Evolutionary conservation across 2,113 vertebrate genomes (phyloP).

Genomic region (Pedetes capensis): DNA sequence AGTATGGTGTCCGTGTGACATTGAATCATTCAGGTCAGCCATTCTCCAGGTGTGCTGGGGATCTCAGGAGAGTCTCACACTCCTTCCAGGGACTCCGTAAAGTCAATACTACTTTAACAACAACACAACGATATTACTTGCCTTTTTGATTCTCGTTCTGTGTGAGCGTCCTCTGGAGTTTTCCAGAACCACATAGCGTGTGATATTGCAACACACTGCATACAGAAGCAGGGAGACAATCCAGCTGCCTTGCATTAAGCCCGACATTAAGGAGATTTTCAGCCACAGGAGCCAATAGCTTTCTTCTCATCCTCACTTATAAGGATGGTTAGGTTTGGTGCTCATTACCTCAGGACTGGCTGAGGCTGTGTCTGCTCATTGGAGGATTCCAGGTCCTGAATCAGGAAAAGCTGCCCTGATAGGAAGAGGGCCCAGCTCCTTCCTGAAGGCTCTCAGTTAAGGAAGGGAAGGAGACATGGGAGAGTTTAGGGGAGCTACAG

Average conservation of each 20-base stretch:
- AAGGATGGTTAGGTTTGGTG: background rate
- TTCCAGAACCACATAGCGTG: background rate
- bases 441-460: background rate
- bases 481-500: background rate
- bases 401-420: background rate
- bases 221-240: background rate
- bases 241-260: background rate
- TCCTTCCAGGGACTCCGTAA: background rate
- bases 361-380: background rate
- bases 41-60: background rate
- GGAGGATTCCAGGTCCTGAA: background rate
- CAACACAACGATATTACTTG: background rate
- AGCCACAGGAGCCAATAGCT: background rate
- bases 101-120: background rate
- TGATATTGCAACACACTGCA: background rate
- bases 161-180: background rate
- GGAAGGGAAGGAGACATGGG: background rate
- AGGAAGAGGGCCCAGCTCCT: background rate
- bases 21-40: background rate
- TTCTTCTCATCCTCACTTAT: background rate
- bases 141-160: background rate
- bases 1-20: no score
- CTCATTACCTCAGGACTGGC: background rate
- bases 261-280: background rate
- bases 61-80: background rate